Evolutionary conservation across 2,888 invertebrate genomes (phyloP).

Genomic region (Pollenia labialis): DNA sequence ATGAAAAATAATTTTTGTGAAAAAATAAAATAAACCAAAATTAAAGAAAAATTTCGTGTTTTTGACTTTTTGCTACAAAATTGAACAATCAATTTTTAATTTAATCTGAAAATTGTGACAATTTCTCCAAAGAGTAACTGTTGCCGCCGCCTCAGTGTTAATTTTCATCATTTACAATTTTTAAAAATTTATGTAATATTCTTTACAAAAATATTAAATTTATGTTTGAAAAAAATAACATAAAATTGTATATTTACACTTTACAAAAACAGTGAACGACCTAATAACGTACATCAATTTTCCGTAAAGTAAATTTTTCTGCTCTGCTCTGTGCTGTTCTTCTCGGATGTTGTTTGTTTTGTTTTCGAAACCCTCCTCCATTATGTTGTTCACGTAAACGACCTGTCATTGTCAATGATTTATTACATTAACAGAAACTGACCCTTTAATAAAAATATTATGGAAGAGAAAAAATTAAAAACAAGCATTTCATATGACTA

Average conservation of each 20-base stretch:
- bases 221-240: constrained; percentile 18
- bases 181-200: background rate
- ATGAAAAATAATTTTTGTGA: too few species aligned
- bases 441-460: constrained; percentile 49
- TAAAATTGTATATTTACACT: constrained; percentile 47
- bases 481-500: constrained; percentile 12
- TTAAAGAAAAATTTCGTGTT: too few species aligned
- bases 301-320: constrained; percentile 19
- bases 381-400: constrained; percentile 44
- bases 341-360: background rate
- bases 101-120: too few species aligned
- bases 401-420: constrained; percentile 72
- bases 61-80: too few species aligned
- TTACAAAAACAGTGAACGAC: constrained; percentile 39
- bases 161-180: background rate
- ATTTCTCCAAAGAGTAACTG: too few species aligned
- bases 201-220: constrained; percentile 2
- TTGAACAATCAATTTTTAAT: too few species aligned
- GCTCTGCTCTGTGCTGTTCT: background rate
- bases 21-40: too few species aligned
- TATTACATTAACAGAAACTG: constrained; percentile 72
- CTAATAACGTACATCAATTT: constrained; percentile 38
- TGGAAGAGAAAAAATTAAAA: constrained; percentile 2
- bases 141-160: background rate
- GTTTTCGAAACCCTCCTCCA: constrained; percentile 53